These are phyloP conservation scores for Sitta carolinensis DNA, from an alignment of 2,797 vertebrate genomes.

Conservation along the genomic window DNA sequence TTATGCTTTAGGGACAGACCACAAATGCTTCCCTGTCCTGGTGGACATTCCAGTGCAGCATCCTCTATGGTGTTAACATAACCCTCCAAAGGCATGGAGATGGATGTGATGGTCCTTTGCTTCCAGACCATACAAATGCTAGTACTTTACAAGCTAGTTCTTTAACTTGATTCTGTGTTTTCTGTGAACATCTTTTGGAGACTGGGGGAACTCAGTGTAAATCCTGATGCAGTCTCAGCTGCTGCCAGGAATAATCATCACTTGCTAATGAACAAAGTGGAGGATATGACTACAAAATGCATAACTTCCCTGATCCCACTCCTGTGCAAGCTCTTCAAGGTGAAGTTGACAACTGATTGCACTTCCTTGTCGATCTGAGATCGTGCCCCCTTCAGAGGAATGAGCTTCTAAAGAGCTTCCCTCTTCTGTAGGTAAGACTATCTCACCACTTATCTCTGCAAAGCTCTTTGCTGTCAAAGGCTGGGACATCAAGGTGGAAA, in stretches of 20 bases:
- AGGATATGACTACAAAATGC: background rate
- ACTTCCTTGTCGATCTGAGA: background rate
- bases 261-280: background rate
- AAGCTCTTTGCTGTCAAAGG: background rate
- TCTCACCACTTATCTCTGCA: background rate
- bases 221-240: background rate
- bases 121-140: background rate
- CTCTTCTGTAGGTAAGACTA: background rate
- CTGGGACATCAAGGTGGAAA: background rate
- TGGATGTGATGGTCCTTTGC: rapidly evolving
- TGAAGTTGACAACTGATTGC: background rate
- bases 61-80: background rate
- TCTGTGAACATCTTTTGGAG: background rate
- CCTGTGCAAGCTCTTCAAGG: background rate
- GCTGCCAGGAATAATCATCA: background rate
- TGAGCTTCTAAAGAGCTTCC: background rate
- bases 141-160: background rate
- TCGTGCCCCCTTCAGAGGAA: background rate
- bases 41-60: background rate
- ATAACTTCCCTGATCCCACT: background rate
- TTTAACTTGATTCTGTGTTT: background rate
- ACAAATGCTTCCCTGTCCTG: background rate
- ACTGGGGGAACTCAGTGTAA: background rate
- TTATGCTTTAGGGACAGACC: background rate
- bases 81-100: background rate